A percentile compares a stretch with the other conserved stretches of the same genome.
Conservation (phyloP, 2,888 invertebrate genomes). For the Rhyacophila evoluta region DNA sequence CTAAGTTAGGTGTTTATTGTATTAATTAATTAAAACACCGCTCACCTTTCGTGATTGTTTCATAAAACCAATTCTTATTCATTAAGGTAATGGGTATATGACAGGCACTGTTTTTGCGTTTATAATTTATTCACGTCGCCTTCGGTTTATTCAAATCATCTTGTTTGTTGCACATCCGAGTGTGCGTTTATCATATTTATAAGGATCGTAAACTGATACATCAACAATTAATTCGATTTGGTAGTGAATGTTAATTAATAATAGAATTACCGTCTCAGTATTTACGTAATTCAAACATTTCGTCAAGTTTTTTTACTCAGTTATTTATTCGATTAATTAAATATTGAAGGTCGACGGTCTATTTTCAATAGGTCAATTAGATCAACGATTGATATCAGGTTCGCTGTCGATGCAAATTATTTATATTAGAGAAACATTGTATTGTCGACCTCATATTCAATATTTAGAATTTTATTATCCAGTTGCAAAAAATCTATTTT, state of each 20-base stretch:
- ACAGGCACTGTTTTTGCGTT: background rate
- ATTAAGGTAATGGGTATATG: background rate
- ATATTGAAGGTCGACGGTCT: background rate
- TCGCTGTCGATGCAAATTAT: background rate
- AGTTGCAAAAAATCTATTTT: too few relatives aligned
- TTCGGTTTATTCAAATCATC: background rate
- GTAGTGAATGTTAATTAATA: background rate
- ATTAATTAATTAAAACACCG: too few relatives aligned
- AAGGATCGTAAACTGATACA: background rate
- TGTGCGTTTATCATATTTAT: background rate
- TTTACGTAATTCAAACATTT: background rate
- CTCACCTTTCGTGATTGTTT: background rate
- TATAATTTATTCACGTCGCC: background rate
- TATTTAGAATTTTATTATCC: too few relatives aligned
- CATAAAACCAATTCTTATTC: background rate
- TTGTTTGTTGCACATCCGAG: constrained; percentile 24
- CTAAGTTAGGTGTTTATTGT: too few relatives aligned
- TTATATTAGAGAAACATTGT: too few relatives aligned
- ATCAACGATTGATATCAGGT: background rate
- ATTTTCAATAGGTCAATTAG: background rate
- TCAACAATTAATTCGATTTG: background rate
- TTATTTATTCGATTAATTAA: background rate
- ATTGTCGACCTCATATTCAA: too few relatives aligned
- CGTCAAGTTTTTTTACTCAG: background rate
- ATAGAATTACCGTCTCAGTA: background rate